A percentile compares a stretch with the other conserved stretches of the same genome.
These are phyloP conservation scores for Cnemophilus loriae DNA, from an alignment of 2,113 vertebrate species.

Conservation along the genomic window DNA sequence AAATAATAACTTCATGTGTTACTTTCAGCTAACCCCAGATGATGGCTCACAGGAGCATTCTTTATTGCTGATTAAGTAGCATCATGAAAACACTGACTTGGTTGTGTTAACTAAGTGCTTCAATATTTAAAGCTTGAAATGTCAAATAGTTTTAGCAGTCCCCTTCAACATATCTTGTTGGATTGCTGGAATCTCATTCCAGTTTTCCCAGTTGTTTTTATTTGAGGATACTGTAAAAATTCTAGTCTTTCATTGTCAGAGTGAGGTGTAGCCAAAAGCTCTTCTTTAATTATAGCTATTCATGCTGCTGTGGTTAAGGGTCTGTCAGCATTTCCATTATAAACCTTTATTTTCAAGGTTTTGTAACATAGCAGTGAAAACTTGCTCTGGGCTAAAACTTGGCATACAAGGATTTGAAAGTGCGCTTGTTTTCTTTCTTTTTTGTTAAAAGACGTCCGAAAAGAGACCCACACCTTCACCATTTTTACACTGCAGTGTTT, in stretches of 20 bases:
- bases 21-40: conserved; percentile 67
- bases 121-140: conserved; percentile 68
- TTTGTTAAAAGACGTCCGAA: conserved; percentile 36
- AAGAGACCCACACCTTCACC: neutral
- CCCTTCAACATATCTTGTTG: conserved; percentile 55
- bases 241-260: conserved; percentile 62
- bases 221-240: conserved; percentile 64
- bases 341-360: conserved; percentile 69
- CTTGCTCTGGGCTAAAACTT: conserved; percentile 71
- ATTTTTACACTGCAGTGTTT: neutral
- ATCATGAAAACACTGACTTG: conserved; percentile 73
- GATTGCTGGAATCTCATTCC: conserved; percentile 47
- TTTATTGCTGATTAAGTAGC: conserved; percentile 74
- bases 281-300: conserved; percentile 73
- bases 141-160: conserved; percentile 61
- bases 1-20: conserved; percentile 72
- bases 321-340: conserved; percentile 74
- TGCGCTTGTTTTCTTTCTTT: conserved; percentile 41
- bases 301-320: conserved; percentile 65
- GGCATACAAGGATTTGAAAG: conserved; percentile 60
- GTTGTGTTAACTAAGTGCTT: conserved; percentile 68
- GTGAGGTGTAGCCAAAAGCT: conserved; percentile 72
- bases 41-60: conserved; percentile 72
- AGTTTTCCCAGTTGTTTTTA: conserved; percentile 56
- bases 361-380: conserved; percentile 70